Percentiles rank a stretch among this genome's conserved stretches.
These are phyloP conservation scores for Pluvialis apricaria DNA, from an alignment of 2,113 vertebrate genomes.

Conservation along the genomic window DNA sequence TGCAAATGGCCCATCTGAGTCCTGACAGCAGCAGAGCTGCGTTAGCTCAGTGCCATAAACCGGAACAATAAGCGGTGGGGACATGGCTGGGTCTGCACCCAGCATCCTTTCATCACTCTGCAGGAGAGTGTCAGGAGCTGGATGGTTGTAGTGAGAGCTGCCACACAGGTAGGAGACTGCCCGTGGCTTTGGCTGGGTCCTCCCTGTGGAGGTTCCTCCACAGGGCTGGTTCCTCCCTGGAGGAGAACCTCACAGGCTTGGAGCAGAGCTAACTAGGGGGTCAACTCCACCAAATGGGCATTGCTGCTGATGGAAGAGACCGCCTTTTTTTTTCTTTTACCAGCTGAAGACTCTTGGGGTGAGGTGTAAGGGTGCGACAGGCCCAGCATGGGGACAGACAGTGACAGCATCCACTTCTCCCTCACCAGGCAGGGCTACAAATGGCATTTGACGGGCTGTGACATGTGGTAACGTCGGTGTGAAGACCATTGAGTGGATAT, in stretches of 20 bases:
- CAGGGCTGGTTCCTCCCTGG: too few species aligned
- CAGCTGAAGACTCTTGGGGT: background rate
- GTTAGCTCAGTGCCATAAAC: background rate
- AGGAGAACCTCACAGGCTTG: background rate
- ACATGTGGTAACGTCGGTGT: fast-evolving
- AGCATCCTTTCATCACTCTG: background rate
- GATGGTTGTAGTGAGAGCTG: background rate
- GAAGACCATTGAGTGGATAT: background rate
- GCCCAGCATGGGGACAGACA: background rate
- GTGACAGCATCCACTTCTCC: fast-evolving
- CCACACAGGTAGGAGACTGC: background rate
- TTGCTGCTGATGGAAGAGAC: background rate
- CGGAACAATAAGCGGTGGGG: background rate
- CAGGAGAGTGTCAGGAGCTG: background rate
- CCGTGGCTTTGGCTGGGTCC: background rate
- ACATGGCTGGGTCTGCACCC: background rate
- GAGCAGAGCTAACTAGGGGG: background rate
- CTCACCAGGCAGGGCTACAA: fast-evolving
- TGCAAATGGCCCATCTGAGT: background rate
- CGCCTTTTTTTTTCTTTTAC: background rate
- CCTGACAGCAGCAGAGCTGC: background rate
- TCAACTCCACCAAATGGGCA: fast-evolving
- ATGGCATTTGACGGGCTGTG: background rate
- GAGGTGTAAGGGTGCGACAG: background rate
- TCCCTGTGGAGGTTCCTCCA: too few species aligned